phyloP scores from a whole-genome alignment of 2,888 invertebrate genomes.

The Tolmerus cingulatus region DNA sequence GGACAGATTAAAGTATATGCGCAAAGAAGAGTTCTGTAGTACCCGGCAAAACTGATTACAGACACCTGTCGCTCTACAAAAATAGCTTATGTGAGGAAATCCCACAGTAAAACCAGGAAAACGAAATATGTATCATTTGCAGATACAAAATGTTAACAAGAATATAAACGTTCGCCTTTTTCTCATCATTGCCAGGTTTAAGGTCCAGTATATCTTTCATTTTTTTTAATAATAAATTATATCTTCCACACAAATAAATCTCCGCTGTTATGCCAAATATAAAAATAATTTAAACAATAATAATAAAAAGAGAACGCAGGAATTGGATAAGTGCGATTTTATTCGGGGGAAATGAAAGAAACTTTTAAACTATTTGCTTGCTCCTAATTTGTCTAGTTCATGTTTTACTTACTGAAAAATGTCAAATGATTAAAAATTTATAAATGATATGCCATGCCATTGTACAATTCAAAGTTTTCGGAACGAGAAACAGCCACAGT shows the following conservation, averaged over 20 bases:
- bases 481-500: constrained; percentile 7
- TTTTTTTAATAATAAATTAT: neutral
- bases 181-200: neutral
- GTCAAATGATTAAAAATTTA: neutral
- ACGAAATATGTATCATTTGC: neutral
- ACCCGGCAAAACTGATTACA: constrained; percentile 41
- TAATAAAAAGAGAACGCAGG: neutral
- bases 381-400: neutral
- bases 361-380: neutral
- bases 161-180: neutral
- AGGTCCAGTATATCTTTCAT: neutral
- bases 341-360: neutral
- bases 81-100: constrained; percentile 38
- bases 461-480: neutral
- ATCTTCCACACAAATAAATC: neutral
- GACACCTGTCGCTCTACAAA: constrained; percentile 37
- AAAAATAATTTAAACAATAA: neutral
- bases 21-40: neutral
- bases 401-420: neutral
- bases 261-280: neutral
- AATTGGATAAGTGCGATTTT: neutral
- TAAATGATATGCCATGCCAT: neutral
- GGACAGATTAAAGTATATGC: neutral
- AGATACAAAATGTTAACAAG: constrained; percentile 12
- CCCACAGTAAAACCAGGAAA: constrained; percentile 31